These are phyloP conservation scores for Eurystomus glaucurus DNA, from an alignment of 2,797 vertebrate species.

Conservation along the genomic window DNA sequence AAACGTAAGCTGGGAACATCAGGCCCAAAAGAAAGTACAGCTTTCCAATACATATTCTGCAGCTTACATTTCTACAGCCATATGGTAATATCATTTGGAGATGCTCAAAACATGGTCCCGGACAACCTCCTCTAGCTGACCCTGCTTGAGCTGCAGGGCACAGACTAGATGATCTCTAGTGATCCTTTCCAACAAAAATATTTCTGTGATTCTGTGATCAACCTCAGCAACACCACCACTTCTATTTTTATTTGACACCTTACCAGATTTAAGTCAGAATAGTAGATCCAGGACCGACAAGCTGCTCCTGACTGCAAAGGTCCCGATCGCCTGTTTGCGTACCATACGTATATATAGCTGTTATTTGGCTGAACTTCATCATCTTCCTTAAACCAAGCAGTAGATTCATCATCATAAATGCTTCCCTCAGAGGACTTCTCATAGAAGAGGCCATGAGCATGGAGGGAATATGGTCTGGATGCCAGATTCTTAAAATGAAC, in stretches of 20 bases:
- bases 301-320: slow-evolving; percentile 83
- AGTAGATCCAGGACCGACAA: slow-evolving; percentile 94
- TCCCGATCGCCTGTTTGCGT: slow-evolving; percentile 82
- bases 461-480: slow-evolving; percentile 91
- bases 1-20: background rate
- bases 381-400: slow-evolving; percentile 90
- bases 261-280: slow-evolving; percentile 93
- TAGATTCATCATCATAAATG: slow-evolving; percentile 91
- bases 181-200: background rate
- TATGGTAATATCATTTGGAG: background rate
- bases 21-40: background rate
- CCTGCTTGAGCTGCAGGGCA: background rate
- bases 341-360: slow-evolving; percentile 93
- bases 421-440: slow-evolving; percentile 95
- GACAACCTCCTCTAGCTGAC: background rate
- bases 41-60: background rate
- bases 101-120: background rate
- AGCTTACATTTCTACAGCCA: background rate
- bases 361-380: slow-evolving; percentile 87
- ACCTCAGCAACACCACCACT: background rate
- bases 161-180: background rate
- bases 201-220: background rate
- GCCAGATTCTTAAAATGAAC: slow-evolving; percentile 94
- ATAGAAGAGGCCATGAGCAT: slow-evolving; percentile 93
- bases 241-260: slow-evolving; percentile 60